Evolutionary conservation across 2,113 vertebrate genomes (phyloP).

Genomic region (Brachirus orientalis): DNA sequence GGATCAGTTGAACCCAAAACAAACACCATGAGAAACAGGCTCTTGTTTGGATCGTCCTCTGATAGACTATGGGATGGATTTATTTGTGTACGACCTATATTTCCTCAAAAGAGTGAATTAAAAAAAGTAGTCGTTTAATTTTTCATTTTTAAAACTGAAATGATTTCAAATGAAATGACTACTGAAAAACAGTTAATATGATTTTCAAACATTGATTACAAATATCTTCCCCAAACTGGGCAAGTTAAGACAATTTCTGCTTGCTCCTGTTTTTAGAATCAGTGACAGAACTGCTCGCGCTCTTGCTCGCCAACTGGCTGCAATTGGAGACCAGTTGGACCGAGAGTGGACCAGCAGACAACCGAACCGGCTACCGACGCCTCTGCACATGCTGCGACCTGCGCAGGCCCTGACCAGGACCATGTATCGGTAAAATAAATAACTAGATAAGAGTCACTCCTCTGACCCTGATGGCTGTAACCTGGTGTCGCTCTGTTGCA

Average conservation of each 20-base stretch:
- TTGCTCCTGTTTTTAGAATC: conserved; percentile 30
- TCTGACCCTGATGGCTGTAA: background rate
- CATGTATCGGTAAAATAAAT: conserved; percentile 58
- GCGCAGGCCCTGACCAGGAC: conserved; percentile 59
- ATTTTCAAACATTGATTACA: no score
- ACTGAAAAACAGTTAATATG: no score
- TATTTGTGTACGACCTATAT: background rate
- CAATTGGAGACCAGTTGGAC: conserved; percentile 88
- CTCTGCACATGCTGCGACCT: conserved; percentile 53
- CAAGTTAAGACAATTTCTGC: no score
- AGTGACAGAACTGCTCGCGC: conserved; percentile 66
- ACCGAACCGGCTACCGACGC: conserved; percentile 34
- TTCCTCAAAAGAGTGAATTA: no score
- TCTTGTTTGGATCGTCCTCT: conserved; percentile 7
- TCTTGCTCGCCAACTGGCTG: conserved; percentile 86
- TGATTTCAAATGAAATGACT: no score
- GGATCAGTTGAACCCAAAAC: conserved; percentile 3
- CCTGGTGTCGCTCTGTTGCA: conserved; percentile 19
- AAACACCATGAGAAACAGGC: background rate
- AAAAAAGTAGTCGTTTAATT: no score
- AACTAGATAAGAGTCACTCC: background rate
- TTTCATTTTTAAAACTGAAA: no score
- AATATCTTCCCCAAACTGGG: no score
- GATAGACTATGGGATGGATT: no score
- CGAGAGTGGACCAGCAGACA: conserved; percentile 50